These are phyloP conservation scores for Rosalia funebris DNA, from an alignment of 2,888 invertebrate species.

Conservation along the genomic window DNA sequence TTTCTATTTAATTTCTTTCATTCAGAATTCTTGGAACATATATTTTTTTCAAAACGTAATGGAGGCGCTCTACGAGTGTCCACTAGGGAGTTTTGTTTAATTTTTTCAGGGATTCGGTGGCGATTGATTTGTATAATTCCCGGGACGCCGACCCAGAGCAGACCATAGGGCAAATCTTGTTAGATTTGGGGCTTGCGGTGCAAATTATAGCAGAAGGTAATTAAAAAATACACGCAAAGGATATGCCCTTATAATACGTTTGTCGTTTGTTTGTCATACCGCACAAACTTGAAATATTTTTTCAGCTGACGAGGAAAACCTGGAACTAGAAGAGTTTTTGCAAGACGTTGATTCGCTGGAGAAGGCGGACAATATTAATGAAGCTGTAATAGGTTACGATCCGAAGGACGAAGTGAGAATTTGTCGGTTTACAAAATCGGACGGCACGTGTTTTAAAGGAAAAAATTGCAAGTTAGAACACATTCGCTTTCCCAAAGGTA, in stretches of 20 bases:
- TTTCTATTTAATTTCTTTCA: too few species aligned
- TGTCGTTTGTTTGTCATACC: background rate
- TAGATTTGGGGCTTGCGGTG: constrained; percentile 44
- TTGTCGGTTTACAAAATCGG: constrained; percentile 48
- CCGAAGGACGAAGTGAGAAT: constrained; percentile 54
- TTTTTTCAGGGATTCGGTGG: constrained; percentile 44
- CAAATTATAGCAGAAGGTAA: constrained; percentile 45
- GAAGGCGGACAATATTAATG: constrained; percentile 50
- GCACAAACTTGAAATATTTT: too few species aligned
- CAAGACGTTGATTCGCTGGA: constrained; percentile 44
- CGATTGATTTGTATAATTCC: constrained; percentile 42
- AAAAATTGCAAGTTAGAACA: constrained; percentile 54
- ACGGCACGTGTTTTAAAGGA: constrained; percentile 53
- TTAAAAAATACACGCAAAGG: constrained; percentile 16
- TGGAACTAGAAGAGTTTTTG: constrained; percentile 43
- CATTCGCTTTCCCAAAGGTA: constrained; percentile 46
- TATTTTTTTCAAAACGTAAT: too few species aligned
- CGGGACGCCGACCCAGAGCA: constrained; percentile 26
- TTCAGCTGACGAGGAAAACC: constrained; percentile 40
- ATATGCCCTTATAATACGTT: background rate
- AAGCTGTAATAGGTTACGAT: constrained; percentile 54
- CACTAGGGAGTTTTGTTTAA: too few species aligned
- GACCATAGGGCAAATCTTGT: constrained; percentile 45
- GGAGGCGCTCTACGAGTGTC: too few species aligned
- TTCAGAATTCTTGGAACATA: too few species aligned